Evolutionary conservation across 2,888 invertebrate species (phyloP).

Genomic region (Baccha elongata): DNA sequence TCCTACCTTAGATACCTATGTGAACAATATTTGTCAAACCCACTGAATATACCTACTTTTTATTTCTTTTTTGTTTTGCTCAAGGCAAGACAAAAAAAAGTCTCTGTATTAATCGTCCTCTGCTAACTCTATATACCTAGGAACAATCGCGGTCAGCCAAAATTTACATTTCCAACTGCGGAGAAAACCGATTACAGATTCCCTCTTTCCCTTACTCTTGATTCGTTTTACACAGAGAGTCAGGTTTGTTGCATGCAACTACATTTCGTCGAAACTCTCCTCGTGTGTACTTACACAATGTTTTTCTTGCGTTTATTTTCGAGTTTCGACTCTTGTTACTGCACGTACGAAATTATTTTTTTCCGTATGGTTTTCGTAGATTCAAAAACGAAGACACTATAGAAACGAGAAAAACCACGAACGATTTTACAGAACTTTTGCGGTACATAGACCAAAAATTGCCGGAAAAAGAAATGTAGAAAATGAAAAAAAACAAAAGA

Average conservation of each 20-base stretch:
- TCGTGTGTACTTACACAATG: slow-evolving; percentile 13
- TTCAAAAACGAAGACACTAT: slow-evolving; percentile 46
- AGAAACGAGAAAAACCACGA: slow-evolving; percentile 6
- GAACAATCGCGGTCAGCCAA: slow-evolving; percentile 49
- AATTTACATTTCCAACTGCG: slow-evolving; percentile 56
- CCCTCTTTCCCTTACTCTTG: background rate
- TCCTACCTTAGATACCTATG: background rate
- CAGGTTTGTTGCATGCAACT: slow-evolving; percentile 14
- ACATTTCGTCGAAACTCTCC: background rate
- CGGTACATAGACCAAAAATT: slow-evolving; percentile 54
- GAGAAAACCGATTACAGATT: slow-evolving; percentile 50
- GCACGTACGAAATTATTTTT: slow-evolving; percentile 6
- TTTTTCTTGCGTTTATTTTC: slow-evolving; percentile 63
- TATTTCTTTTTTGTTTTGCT: background rate
- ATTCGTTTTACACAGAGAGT: slow-evolving; percentile 49
- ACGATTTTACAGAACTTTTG: slow-evolving; percentile 56
- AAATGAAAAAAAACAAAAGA: slow-evolving; percentile 37
- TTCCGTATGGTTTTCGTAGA: slow-evolving; percentile 26
- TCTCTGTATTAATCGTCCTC: slow-evolving; percentile 43
- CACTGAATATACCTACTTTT: background rate
- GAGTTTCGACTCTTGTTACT: background rate
- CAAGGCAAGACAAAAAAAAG: slow-evolving; percentile 4
- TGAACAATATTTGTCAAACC: background rate
- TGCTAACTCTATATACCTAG: slow-evolving; percentile 23
- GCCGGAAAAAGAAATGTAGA: slow-evolving; percentile 16